Percentiles rank a stretch among this genome's conserved stretches.
phyloP scores from a whole-genome alignment of 2,113 vertebrate genomes.

The Channa maculata region DNA sequence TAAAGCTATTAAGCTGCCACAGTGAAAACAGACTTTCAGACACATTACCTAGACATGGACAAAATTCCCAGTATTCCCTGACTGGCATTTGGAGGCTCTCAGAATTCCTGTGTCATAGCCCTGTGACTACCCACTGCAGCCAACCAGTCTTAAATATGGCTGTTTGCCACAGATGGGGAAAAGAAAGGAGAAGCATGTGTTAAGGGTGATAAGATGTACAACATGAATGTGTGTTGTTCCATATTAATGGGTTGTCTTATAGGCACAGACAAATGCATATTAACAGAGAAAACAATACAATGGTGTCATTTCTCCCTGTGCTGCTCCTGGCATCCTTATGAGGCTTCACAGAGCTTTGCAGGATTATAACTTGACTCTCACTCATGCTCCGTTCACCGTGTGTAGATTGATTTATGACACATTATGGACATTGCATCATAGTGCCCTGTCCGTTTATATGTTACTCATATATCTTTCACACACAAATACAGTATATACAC shows the following conservation, averaged over 20 bases:
- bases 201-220: neutral
- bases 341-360: too few species aligned
- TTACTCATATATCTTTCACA: conserved; percentile 23
- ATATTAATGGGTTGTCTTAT: neutral
- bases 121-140: conserved; percentile 41
- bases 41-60: conserved; percentile 15
- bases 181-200: conserved; percentile 7
- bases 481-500: neutral
- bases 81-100: conserved; percentile 48
- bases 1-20: conserved; percentile 57
- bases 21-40: conserved; percentile 40
- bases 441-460: conserved; percentile 34
- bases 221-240: neutral
- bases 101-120: conserved; percentile 46
- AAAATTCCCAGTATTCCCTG: conserved; percentile 51
- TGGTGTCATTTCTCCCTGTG: conserved; percentile 2
- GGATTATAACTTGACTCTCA: neutral
- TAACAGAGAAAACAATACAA: neutral
- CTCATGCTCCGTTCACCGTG: conserved; percentile 1
- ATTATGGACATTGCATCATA: conserved; percentile 8
- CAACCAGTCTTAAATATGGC: conserved; percentile 49
- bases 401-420: neutral
- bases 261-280: neutral
- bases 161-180: conserved; percentile 14
- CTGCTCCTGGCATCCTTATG: neutral